A percentile compares a stretch with the other conserved stretches of the same genome.
phyloP scores from a whole-genome alignment of 2,888 invertebrate genomes.

The Panzeria rudis region DNA sequence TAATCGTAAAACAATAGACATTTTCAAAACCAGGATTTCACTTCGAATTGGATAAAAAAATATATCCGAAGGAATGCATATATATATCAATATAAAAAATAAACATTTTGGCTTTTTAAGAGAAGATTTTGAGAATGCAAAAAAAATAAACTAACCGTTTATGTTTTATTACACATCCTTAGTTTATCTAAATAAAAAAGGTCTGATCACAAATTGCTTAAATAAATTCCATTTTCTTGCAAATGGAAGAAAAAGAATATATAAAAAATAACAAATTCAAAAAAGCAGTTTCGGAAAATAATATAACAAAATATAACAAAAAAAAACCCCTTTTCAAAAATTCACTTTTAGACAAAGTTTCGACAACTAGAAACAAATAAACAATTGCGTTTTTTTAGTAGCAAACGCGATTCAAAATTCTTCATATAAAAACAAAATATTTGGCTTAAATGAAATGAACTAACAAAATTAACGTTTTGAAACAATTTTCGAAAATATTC shows the following conservation, averaged over 20 bases:
- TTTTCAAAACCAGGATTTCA: constrained; percentile 42
- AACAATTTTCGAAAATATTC: constrained; percentile 67
- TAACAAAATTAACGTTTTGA: constrained; percentile 69
- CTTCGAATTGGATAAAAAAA: not conserved
- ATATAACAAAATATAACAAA: constrained; percentile 64
- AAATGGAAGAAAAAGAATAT: constrained; percentile 53
- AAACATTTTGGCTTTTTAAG: constrained; percentile 61
- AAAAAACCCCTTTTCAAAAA: constrained; percentile 59
- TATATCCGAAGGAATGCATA: constrained; percentile 71
- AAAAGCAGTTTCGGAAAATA: constrained; percentile 73
- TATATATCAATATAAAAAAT: constrained; percentile 68
- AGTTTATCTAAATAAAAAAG: constrained; percentile 77
- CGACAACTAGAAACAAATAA: constrained; percentile 71
- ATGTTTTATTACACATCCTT: constrained; percentile 80
- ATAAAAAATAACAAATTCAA: constrained; percentile 58
- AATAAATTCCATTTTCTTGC: constrained; percentile 39
- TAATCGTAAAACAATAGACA: constrained; percentile 20
- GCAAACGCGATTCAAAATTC: constrained; percentile 79
- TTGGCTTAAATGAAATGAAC: constrained; percentile 68
- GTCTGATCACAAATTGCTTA: constrained; percentile 82
- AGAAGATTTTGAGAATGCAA: constrained; percentile 58
- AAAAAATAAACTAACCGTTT: constrained; percentile 53
- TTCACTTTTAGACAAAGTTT: constrained; percentile 69
- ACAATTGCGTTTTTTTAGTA: constrained; percentile 83
- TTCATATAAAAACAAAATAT: constrained; percentile 31